Percentiles rank a stretch among this genome's conserved stretches.
These are phyloP conservation scores for Phlogophora meticulosa DNA, from an alignment of 2,888 invertebrate species.

Conservation along the genomic window DNA sequence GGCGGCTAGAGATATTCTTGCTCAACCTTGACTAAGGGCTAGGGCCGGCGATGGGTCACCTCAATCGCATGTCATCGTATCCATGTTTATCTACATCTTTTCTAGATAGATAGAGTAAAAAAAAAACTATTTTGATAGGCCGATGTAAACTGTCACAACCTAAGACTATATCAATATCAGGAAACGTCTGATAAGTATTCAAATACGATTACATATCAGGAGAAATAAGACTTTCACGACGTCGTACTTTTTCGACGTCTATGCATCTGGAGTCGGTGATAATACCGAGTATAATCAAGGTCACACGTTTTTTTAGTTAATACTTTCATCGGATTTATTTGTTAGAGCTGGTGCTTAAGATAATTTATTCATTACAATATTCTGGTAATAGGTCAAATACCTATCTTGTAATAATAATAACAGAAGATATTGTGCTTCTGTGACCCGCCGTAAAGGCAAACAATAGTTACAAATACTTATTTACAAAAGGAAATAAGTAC, in stretches of 20 bases:
- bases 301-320: background rate
- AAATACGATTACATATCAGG: slow-evolving; percentile 37
- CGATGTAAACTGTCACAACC: slow-evolving; percentile 12
- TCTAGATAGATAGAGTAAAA: no score
- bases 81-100: no score
- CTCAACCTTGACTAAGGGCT: no score
- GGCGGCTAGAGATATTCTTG: no score
- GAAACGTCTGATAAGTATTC: slow-evolving; percentile 37
- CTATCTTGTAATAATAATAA: no score
- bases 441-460: no score
- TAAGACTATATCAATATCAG: slow-evolving; percentile 10
- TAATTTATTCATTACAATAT: background rate
- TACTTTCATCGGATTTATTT: background rate
- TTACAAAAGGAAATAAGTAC: no score
- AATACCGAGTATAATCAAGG: background rate
- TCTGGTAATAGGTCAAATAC: no score
- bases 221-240: slow-evolving; percentile 11
- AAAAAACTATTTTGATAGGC: background rate
- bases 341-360: background rate
- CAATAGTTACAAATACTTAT: no score
- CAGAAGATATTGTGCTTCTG: no score
- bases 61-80: no score
- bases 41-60: no score
- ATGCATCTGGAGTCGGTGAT: background rate
- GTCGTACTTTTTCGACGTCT: slow-evolving; percentile 1